Conservation (phyloP, 2,797 vertebrate species). For the Salarias fasciatus region DNA sequence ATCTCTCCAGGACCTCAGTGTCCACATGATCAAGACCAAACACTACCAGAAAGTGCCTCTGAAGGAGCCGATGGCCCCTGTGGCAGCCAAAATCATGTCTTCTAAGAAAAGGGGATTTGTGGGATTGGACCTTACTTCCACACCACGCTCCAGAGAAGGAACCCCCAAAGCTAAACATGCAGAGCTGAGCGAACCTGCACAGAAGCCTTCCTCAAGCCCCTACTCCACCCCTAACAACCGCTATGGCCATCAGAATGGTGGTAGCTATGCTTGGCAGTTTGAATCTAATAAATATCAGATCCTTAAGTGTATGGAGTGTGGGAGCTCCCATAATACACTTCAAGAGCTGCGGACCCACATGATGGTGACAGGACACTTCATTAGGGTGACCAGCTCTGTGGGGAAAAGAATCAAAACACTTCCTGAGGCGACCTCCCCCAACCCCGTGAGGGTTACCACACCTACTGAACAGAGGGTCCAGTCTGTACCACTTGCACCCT, state of each 20-base stretch:
- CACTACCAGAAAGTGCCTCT: conserved; percentile 99
- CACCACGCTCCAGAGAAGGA: conserved; percentile 88
- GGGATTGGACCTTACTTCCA: conserved; percentile 90
- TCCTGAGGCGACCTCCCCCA: conserved; percentile 84
- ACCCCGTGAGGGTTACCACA: conserved; percentile 62
- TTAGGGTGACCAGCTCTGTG: conserved; percentile 91
- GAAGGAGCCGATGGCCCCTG: conserved; percentile 95
- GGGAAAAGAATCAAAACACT: conserved; percentile 93
- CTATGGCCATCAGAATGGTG: conserved; percentile 91
- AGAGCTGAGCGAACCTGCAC: conserved; percentile 83
- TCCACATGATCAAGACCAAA: conserved; percentile 99
- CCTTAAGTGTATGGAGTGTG: conserved; percentile 97
- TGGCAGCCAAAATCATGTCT: conserved; percentile 92
- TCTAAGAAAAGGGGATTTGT: conserved; percentile 89
- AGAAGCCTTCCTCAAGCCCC: conserved; percentile 87
- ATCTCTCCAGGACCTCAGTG: conserved; percentile 97
- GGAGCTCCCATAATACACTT: conserved; percentile 93
- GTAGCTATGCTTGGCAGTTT: conserved; percentile 93
- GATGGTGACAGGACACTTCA: conserved; percentile 98
- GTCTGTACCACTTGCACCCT: conserved; percentile 90
- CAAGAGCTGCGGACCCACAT: conserved; percentile 97
- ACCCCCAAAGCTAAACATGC: conserved; percentile 78
- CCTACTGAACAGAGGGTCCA: conserved; percentile 90
- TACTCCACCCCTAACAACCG: conserved; percentile 89
- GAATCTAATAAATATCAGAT: conserved; percentile 96